Conservation (phyloP, 1,140 invertebrate species). For the Drosophila pectinifera region DNA sequence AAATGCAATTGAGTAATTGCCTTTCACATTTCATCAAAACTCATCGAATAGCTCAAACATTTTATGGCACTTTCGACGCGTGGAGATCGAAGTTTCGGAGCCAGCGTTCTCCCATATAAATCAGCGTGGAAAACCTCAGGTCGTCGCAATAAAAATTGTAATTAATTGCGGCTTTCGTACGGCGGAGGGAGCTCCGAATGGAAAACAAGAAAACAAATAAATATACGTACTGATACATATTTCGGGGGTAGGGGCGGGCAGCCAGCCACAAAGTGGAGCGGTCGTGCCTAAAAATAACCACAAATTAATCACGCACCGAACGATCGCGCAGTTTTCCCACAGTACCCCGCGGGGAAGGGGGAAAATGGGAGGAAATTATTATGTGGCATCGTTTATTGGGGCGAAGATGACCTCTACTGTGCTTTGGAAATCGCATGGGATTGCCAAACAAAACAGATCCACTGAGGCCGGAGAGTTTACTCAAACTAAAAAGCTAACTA, state of each 20-base stretch:
- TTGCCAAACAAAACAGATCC: conserved; percentile 48
- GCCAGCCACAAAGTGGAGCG: conserved; percentile 40
- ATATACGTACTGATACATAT: conserved; percentile 39
- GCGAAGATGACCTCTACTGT: conserved; percentile 23
- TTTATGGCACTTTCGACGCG: conserved; percentile 69
- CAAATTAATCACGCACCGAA: conserved; percentile 69
- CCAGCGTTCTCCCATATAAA: conserved; percentile 78
- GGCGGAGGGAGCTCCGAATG: conserved; percentile 20
- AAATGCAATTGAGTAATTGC: conserved; percentile 73
- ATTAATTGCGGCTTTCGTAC: conserved; percentile 71
- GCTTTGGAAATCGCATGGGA: no score
- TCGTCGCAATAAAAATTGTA: conserved; percentile 76
- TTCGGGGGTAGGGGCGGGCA: conserved; percentile 8
- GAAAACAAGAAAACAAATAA: conserved; percentile 67
- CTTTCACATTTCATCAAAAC: conserved; percentile 75
- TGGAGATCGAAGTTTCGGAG: conserved; percentile 36
- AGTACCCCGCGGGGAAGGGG: conserved; percentile 16
- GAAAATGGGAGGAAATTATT: conserved; percentile 33
- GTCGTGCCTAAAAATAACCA: conserved; percentile 69
- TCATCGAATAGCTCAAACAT: conserved; percentile 64
- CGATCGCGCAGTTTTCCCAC: conserved; percentile 55
- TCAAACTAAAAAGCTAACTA: conserved; percentile 70
- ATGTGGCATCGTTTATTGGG: conserved; percentile 10
- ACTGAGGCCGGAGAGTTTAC: conserved; percentile 24
- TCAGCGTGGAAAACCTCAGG: conserved; percentile 69